Base-by-base conservation (phyloP, 2,888 invertebrate genomes). In the Drosophila rellima region DNA sequence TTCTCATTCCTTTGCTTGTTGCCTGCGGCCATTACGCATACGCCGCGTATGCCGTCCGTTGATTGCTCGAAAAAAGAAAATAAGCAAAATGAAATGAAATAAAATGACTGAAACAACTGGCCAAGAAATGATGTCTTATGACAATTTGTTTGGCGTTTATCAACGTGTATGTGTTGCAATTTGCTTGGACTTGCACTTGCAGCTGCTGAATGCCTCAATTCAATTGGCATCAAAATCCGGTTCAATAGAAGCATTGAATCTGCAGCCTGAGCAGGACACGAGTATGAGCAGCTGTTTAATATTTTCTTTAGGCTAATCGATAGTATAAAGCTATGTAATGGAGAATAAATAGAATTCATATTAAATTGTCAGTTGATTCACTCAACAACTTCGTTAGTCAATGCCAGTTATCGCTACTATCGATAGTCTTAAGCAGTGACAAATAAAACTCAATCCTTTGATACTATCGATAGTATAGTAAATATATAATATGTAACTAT, bases 11-110 rank as follows among this genome's bases (percentile, higher is more conserved):
- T 29, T 17, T 26, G 15, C 15, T 6, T n/a, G 5, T 29, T n/a
- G 74, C 70, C 48, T 37, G 69, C 64, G 65, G 54, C 70, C 78
- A 81, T 79, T 74, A 76, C 70, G 74, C 79, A 86, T 82, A 79
- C 80, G 85, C 63, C 57, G 69, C 59, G 69, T 74, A 37, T 48
- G 55, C 64, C 31, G 51, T 51, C 51, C 50, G 55, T 45, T 62
- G 55, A 61, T 54, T 61, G 61, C 33, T 40, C 55, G 39, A 54
- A 26, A 42, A 40, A 40, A 52, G n/a, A 52, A 29, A 29, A 18
- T 40, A 17, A 31, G 18, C 5, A n/a, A 18, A 17, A 60, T 15
- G 44, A 42, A 29, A 56, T 20, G 23, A 59, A 23, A 50, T 44
- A 56, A 56, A 44, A 35, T 44, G 55, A 33, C 42, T 29, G n/a